Percentiles rank a stretch among this genome's conserved stretches.
phyloP scores from a whole-genome alignment of 2,113 vertebrate genomes.

The Pyrgilauda ruficollis region DNA sequence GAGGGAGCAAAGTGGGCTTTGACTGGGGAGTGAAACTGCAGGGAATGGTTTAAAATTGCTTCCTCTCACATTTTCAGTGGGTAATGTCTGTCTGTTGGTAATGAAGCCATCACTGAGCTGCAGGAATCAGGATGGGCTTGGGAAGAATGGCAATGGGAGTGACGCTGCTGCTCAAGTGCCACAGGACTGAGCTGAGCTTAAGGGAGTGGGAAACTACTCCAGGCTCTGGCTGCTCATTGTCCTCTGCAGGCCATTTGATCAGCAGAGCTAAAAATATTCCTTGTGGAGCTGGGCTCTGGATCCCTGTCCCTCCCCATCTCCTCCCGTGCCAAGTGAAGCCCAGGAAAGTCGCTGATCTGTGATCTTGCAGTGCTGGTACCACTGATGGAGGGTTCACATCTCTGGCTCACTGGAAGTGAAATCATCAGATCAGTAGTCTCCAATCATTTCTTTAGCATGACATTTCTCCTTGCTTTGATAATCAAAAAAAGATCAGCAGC shows the following conservation, averaged over 20 bases:
- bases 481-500: not conserved
- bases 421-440: not conserved
- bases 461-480: not conserved
- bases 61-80: not conserved
- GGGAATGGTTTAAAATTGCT: not conserved
- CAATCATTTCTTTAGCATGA: not conserved
- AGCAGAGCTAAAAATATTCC: not conserved
- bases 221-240: rapidly evolving
- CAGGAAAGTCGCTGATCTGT: not conserved
- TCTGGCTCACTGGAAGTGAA: not conserved
- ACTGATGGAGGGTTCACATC: not conserved
- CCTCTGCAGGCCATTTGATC: not conserved
- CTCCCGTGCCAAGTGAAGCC: not conserved
- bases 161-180: not conserved
- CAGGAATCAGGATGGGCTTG: not conserved
- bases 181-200: not conserved
- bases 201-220: not conserved
- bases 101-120: not conserved
- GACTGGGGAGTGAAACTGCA: not conserved
- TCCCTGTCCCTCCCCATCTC: not conserved
- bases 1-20: not conserved
- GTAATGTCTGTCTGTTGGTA: not conserved
- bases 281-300: not conserved
- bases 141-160: not conserved
- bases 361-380: rapidly evolving